Evolutionary conservation across 2,113 vertebrate species (phyloP).

Genomic region (Aegithalos caudatus): DNA sequence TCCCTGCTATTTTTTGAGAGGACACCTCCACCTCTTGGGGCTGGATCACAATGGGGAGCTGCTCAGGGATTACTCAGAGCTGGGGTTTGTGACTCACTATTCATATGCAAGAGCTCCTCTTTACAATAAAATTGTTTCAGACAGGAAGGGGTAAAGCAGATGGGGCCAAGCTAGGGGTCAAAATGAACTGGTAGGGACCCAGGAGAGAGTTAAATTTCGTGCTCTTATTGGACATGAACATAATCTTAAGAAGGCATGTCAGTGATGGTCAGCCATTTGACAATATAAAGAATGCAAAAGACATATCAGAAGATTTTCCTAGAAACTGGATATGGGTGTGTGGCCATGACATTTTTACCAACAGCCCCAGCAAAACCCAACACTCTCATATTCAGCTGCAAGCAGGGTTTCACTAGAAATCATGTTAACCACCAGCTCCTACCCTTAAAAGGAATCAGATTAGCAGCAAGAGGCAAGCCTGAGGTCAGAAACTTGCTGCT

Average conservation of each 20-base stretch:
- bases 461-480: constrained; percentile 41
- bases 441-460: constrained; percentile 73
- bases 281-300: neutral
- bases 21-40: neutral
- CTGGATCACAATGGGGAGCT: neutral
- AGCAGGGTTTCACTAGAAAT: neutral
- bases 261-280: neutral
- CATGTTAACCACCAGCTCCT: constrained; percentile 26
- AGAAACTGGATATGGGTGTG: neutral
- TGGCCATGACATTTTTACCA: neutral
- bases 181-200: neutral
- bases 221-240: neutral
- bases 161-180: neutral
- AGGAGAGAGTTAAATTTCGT: neutral
- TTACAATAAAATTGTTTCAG: neutral
- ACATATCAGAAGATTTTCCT: neutral
- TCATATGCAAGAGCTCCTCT: neutral
- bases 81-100: neutral
- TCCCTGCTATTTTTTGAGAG: neutral
- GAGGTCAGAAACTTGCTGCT: constrained; percentile 28
- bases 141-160: neutral
- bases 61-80: neutral
- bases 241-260: neutral
- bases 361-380: neutral
- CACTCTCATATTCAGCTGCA: neutral